A percentile compares a stretch with the other conserved stretches of the same genome.
These are phyloP conservation scores for Agrochola circellaris DNA, from an alignment of 2,888 invertebrate genomes.

Conservation along the genomic window DNA sequence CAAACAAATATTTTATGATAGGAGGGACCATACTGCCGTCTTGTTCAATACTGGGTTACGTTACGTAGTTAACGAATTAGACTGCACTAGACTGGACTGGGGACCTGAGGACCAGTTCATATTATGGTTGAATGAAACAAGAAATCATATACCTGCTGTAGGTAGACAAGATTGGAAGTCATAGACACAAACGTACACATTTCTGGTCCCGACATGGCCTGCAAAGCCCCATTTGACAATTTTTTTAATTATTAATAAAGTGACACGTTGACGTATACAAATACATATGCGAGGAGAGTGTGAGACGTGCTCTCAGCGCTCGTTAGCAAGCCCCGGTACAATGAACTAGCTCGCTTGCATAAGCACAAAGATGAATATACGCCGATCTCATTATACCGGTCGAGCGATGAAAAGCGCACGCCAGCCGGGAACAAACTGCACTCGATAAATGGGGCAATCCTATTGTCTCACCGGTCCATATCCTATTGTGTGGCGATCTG, in stretches of 20 bases:
- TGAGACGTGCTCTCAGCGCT: conserved; percentile 64
- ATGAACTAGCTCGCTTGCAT: conserved; percentile 69
- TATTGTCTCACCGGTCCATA: conserved; percentile 73
- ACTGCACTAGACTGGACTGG: not conserved
- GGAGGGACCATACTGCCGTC: not conserved
- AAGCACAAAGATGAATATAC: conserved; percentile 75
- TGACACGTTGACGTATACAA: conserved; percentile 30
- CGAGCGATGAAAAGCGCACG: conserved; percentile 81
- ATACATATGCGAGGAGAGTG: conserved; percentile 35
- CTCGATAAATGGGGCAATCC: conserved; percentile 79
- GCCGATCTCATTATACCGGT: conserved; percentile 81
- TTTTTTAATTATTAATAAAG: conserved; percentile 16
- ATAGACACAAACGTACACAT: not conserved
- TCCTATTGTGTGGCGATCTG: conserved; percentile 60
- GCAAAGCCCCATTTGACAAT: conserved; percentile 1
- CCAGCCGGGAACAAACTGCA: conserved; percentile 73
- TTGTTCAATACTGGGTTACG: not conserved
- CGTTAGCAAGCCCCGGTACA: conserved; percentile 72
- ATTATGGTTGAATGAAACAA: not conserved
- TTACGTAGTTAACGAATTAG: not conserved
- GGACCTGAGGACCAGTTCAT: not conserved
- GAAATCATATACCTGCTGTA: not conserved
- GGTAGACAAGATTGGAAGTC: not conserved
- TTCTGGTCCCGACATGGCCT: not conserved
- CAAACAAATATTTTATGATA: conserved; percentile 59